Evolutionary conservation across 2,888 invertebrate genomes (phyloP).

Genomic region (Heliconius erato): DNA sequence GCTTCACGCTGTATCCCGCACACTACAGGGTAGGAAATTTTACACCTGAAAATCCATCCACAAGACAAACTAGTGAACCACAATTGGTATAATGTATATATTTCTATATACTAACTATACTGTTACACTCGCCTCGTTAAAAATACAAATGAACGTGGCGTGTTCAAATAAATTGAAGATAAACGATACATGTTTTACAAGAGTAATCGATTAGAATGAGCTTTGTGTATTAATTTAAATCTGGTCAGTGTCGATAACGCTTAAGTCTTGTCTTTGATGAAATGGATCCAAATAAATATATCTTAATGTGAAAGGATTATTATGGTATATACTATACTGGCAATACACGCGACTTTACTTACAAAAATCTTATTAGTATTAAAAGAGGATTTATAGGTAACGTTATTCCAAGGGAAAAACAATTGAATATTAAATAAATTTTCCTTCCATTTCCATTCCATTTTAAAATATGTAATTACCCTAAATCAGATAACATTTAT

Average conservation of each 20-base stretch:
- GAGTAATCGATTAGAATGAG: constrained; percentile 50
- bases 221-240: constrained; percentile 47
- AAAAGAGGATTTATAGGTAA: too few relatives aligned
- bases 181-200: constrained; percentile 42
- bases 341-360: neutral
- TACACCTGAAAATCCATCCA: too few relatives aligned
- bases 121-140: constrained; percentile 27
- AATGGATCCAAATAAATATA: constrained; percentile 35
- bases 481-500: neutral
- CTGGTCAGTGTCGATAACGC: constrained; percentile 48
- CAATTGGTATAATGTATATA: too few relatives aligned
- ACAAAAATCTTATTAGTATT: neutral
- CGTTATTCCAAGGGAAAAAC: too few relatives aligned
- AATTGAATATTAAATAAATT: too few relatives aligned
- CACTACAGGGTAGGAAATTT: too few relatives aligned
- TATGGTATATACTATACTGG: neutral
- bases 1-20: too few relatives aligned
- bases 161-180: constrained; percentile 43
- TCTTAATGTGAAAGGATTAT: constrained; percentile 21
- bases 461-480: too few relatives aligned
- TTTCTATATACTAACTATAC: constrained; percentile 7
- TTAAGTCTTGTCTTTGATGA: constrained; percentile 45
- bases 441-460: too few relatives aligned
- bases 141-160: constrained; percentile 39
- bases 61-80: too few relatives aligned